Evolutionary conservation across 2,888 invertebrate species (phyloP).

Genomic region (Blastobasis adustella): DNA sequence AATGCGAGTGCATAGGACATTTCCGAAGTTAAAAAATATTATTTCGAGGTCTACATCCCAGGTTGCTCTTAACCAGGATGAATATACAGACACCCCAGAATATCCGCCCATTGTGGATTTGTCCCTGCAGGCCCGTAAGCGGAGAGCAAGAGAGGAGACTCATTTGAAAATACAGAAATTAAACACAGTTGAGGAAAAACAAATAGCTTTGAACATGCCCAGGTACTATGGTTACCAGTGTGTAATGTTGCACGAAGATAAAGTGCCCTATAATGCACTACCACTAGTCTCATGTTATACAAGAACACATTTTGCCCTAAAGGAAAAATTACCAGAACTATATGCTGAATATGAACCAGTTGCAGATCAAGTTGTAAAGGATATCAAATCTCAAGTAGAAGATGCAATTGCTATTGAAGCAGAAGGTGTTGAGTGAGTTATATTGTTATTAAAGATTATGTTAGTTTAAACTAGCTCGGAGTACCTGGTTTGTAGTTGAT

Average conservation of each 20-base stretch:
- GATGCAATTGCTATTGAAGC: constrained; percentile 79
- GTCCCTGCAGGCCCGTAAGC: constrained; percentile 61
- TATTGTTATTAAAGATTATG: background rate
- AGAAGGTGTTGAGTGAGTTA: constrained; percentile 71
- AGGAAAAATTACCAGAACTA: constrained; percentile 74
- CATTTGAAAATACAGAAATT: constrained; percentile 77
- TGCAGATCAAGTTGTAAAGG: constrained; percentile 61
- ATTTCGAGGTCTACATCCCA: constrained; percentile 36
- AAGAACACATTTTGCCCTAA: constrained; percentile 80
- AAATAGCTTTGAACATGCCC: constrained; percentile 88
- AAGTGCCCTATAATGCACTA: constrained; percentile 79
- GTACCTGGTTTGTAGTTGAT: no score
- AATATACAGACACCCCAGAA: constrained; percentile 55
- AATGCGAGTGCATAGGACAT: constrained; percentile 40
- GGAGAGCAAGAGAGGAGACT: constrained; percentile 57
- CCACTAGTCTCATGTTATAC: constrained; percentile 84
- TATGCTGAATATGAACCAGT: constrained; percentile 66
- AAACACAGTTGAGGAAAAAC: constrained; percentile 88
- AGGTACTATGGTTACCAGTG: constrained; percentile 86
- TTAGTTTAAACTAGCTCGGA: no score
- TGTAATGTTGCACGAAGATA: constrained; percentile 75
- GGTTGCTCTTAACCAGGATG: constrained; percentile 45
- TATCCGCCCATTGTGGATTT: constrained; percentile 79
- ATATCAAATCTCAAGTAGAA: constrained; percentile 76
- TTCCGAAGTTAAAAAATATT: constrained; percentile 43